Percentiles rank a stretch among this genome's conserved stretches.
These are phyloP conservation scores for Nothocercus nigrocapillus DNA, from an alignment of 2,113 vertebrate genomes.

Conservation along the genomic window DNA sequence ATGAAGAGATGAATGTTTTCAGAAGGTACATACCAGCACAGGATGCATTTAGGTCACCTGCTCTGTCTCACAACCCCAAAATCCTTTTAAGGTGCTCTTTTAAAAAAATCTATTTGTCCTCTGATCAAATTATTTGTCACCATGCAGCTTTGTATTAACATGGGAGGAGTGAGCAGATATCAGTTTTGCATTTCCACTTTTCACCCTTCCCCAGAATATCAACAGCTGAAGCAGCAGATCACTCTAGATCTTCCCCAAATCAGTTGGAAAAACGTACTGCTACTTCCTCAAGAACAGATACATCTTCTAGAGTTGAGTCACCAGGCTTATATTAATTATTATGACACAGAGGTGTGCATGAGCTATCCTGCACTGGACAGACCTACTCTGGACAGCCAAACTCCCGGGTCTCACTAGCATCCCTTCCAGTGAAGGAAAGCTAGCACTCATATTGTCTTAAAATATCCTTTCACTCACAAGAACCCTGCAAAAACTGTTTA, in stretches of 20 bases:
- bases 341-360: not conserved
- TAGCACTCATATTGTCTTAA: not conserved
- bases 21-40: not conserved
- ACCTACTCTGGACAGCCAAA: not conserved
- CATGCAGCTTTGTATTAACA: not conserved
- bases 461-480: not conserved
- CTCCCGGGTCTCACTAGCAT: not conserved
- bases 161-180: not conserved
- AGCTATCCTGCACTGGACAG: not conserved
- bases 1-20: not conserved
- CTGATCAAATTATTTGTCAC: not conserved
- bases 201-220: not conserved
- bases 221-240: not conserved
- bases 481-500: not conserved
- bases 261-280: fast-evolving
- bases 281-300: not conserved
- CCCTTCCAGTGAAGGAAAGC: not conserved
- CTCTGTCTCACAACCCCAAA: not conserved
- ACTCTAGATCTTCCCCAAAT: not conserved
- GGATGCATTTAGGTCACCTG: not conserved
- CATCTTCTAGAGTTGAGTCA: not conserved
- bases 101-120: not conserved
- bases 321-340: not conserved
- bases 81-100: not conserved
- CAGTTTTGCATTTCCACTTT: not conserved